Conservation (phyloP, 1,140 invertebrate species). For the Geopemphigus sp. region DNA sequence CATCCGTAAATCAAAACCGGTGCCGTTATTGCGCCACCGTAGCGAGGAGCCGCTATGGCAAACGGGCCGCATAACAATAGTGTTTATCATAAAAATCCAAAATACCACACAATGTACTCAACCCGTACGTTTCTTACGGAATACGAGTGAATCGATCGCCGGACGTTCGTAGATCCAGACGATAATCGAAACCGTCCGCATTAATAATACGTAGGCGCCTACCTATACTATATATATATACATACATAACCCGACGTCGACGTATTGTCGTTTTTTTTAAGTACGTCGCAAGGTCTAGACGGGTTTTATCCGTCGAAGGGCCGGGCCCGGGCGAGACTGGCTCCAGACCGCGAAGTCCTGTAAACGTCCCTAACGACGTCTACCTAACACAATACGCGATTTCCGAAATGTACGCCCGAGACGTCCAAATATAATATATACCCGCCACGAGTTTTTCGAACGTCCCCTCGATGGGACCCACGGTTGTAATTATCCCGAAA, state of each 20-base stretch:
- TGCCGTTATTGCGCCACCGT: neutral
- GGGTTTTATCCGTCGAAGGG: no score
- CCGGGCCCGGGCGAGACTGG: neutral
- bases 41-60: neutral
- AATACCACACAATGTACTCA: constrained; percentile 6
- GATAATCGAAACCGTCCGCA: neutral
- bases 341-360: neutral
- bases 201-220: neutral
- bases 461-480: neutral
- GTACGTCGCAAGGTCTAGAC: neutral
- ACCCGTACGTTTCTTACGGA: neutral
- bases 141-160: neutral
- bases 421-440: neutral
- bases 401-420: neutral
- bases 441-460: neutral
- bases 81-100: neutral
- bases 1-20: neutral
- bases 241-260: neutral
- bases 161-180: neutral
- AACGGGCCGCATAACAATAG: no score
- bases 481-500: constrained; percentile 6
- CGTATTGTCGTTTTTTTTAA: neutral
- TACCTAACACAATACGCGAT: neutral
- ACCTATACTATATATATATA: neutral
- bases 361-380: neutral